phyloP scores from a whole-genome alignment of 2,113 vertebrate species.

The Clupea harengus region DNA sequence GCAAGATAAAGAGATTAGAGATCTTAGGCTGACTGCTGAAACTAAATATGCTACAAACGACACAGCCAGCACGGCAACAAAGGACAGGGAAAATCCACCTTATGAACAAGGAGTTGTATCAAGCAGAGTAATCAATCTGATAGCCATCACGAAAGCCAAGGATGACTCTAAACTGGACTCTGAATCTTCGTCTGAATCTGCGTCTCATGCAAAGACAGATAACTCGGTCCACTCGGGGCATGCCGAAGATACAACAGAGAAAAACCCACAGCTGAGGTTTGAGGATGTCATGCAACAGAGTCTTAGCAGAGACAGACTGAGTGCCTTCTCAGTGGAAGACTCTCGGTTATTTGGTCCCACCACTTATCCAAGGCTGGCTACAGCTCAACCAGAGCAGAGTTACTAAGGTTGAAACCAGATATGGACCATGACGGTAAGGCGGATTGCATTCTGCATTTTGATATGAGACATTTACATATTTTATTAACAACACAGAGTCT shows the following conservation, averaged over 20 bases:
- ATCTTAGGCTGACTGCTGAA: slow-evolving; percentile 2
- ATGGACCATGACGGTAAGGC: not conserved
- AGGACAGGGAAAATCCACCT: slow-evolving; percentile 13
- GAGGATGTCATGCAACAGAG: slow-evolving; percentile 50
- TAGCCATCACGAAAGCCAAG: not conserved
- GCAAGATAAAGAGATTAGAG: slow-evolving; percentile 27
- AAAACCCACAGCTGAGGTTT: slow-evolving; percentile 10
- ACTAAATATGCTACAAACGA: slow-evolving; percentile 30
- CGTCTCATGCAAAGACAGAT: not conserved
- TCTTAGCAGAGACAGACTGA: slow-evolving; percentile 53
- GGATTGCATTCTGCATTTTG: not conserved
- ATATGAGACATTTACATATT: not conserved
- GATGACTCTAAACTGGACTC: not conserved
- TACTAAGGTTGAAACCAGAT: slow-evolving; percentile 43
- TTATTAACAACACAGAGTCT: not conserved
- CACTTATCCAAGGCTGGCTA: slow-evolving; percentile 54
- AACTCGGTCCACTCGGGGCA: not conserved
- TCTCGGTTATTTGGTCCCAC: slow-evolving; percentile 45
- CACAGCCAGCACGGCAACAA: not conserved
- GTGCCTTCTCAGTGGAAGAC: slow-evolving; percentile 57
- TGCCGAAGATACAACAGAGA: not conserved
- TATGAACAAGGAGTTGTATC: slow-evolving; percentile 6
- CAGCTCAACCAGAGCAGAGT: slow-evolving; percentile 49
- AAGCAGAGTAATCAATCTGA: not conserved
- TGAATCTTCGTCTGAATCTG: slow-evolving; percentile 1